A percentile compares a stretch with the other conserved stretches of the same genome.
These are phyloP conservation scores for Mionectes olivaceus DNA, from an alignment of 2,797 vertebrate species.

Conservation along the genomic window DNA sequence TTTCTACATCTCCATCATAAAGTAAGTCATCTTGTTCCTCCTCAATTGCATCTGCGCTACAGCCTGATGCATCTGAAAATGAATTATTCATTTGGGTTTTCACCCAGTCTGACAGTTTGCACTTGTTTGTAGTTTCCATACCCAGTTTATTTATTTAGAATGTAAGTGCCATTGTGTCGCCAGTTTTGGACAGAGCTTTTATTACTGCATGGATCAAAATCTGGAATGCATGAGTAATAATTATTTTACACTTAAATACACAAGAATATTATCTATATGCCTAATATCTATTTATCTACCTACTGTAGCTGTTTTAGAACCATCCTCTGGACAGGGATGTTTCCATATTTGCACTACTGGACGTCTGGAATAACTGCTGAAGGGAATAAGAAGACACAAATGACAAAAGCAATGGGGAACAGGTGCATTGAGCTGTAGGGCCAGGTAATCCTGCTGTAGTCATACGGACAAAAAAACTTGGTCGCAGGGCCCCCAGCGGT, in stretches of 20 bases:
- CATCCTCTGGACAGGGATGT: accelerated
- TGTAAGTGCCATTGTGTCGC: not conserved
- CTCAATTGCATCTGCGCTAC: slow-evolving; percentile 75
- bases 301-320: not conserved
- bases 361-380: not conserved
- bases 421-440: accelerated
- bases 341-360: not conserved
- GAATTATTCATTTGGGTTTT: not conserved
- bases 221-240: slow-evolving; percentile 19
- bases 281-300: not conserved
- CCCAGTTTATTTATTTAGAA: not conserved
- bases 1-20: slow-evolving; percentile 76
- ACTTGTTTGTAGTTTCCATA: not conserved
- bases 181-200: not conserved
- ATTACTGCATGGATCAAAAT: not conserved
- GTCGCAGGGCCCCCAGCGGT: accelerated
- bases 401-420: accelerated
- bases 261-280: not conserved
- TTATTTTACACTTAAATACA: not conserved
- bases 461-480: accelerated
- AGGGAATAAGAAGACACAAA: accelerated
- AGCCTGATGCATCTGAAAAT: not conserved
- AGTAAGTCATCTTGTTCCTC: slow-evolving; percentile 88
- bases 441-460: not conserved
- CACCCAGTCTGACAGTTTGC: not conserved